These are phyloP conservation scores for Belgica antarctica DNA, from an alignment of 2,888 invertebrate species.

Conservation along the genomic window DNA sequence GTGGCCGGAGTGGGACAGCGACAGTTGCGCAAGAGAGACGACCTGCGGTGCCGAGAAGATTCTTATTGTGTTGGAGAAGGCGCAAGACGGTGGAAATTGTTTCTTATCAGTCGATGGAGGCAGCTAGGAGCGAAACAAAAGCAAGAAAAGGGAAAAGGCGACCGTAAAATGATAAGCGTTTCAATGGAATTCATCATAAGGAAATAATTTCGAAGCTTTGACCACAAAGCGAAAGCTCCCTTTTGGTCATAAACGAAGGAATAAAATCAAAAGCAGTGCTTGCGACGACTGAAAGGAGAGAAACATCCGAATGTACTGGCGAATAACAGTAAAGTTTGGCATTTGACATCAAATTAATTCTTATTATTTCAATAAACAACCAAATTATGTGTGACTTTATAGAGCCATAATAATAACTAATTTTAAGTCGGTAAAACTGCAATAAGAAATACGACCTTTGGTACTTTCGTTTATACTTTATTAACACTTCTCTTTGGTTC, in stretches of 20 bases:
- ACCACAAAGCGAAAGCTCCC: neutral
- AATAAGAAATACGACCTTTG: conserved; percentile 15
- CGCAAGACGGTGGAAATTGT: neutral
- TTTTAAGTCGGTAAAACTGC: conserved; percentile 6
- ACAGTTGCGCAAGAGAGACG: conserved; percentile 23
- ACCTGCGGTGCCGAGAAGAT: neutral
- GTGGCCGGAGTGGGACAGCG: neutral
- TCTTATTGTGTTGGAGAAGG: conserved; percentile 16
- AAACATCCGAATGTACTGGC: neutral
- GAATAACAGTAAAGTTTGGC: neutral
- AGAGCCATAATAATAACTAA: neutral
- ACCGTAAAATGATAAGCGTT: neutral
- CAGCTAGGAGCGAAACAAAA: too few species aligned
- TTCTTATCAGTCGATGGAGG: neutral
- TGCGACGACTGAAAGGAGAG: too few species aligned
- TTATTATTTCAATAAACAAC: conserved; percentile 1
- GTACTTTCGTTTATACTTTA: neutral
- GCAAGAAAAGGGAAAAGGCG: neutral
- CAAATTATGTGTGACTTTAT: conserved; percentile 7
- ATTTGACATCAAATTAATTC: conserved; percentile 8
- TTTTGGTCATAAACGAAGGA: neutral
- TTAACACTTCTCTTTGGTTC: neutral
- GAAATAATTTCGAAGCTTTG: neutral
- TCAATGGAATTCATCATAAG: neutral
- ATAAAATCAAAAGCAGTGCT: neutral